Conservation (phyloP, 2,113 vertebrate species). For the Phycodurus eques region DNA sequence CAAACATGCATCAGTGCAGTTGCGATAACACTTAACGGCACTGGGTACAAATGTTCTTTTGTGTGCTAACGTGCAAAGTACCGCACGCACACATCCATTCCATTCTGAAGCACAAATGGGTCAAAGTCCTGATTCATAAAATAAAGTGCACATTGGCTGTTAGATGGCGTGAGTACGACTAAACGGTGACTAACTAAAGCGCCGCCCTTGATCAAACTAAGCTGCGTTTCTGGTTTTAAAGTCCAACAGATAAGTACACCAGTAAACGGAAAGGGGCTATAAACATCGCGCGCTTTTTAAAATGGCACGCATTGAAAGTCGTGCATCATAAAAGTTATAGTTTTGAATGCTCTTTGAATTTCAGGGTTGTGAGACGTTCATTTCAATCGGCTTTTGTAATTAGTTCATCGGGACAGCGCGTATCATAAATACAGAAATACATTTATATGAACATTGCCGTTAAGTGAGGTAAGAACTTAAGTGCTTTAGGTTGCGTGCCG, state of each 20-base stretch:
- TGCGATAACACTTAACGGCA: slow-evolving; percentile 29
- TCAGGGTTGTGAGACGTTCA: not conserved
- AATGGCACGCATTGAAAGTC: slow-evolving; percentile 25
- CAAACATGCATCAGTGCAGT: slow-evolving; percentile 43
- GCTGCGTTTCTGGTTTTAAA: slow-evolving; percentile 47
- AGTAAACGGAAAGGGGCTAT: slow-evolving; percentile 28
- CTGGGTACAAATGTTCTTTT: slow-evolving; percentile 25
- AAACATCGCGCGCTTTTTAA: slow-evolving; percentile 42
- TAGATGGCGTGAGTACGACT: slow-evolving; percentile 15
- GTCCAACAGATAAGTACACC: slow-evolving; percentile 57
- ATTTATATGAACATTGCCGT: not conserved
- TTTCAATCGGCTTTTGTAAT: slow-evolving; percentile 8
- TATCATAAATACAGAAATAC: slow-evolving; percentile 11
- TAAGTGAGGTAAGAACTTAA: slow-evolving; percentile 1
- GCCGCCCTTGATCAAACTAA: slow-evolving; percentile 47
- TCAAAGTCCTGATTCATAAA: slow-evolving; percentile 35
- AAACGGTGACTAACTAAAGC: slow-evolving; percentile 10
- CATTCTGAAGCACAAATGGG: slow-evolving; percentile 42
- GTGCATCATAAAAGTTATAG: not conserved
- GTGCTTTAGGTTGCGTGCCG: slow-evolving; percentile 3
- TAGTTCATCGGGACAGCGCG: slow-evolving; percentile 18
- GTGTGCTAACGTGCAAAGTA: not conserved
- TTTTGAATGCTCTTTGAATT: not conserved
- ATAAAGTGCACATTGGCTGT: slow-evolving; percentile 12
- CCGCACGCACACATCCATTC: not conserved